phyloP scores from a whole-genome alignment of 1,140 invertebrate species.

The Helicorthomorpha holstii region DNA sequence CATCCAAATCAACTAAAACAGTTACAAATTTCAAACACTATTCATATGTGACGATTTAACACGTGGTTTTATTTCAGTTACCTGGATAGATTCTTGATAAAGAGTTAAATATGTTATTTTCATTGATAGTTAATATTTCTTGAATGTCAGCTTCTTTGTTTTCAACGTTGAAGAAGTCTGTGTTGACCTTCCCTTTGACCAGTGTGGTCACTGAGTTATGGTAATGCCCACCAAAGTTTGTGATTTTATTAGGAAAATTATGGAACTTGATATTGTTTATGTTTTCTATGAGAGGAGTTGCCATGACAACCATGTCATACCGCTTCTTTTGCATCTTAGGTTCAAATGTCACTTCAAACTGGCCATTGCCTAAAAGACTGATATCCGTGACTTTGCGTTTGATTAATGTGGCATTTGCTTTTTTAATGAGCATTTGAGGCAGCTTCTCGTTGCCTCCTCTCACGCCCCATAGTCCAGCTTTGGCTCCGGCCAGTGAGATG shows the following conservation, averaged over 20 bases:
- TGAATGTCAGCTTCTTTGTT: constrained; percentile 13
- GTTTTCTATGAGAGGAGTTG: constrained; percentile 33
- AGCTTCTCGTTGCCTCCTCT: constrained; percentile 42
- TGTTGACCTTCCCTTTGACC: constrained; percentile 33
- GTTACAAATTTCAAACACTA: no score
- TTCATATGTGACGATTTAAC: no score
- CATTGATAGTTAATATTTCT: constrained; percentile 32
- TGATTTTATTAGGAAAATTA: constrained; percentile 22
- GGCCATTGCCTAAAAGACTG: constrained; percentile 14
- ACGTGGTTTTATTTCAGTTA: no score
- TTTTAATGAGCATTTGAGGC: constrained; percentile 26
- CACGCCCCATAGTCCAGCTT: constrained; percentile 37
- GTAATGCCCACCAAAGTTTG: constrained; percentile 22
- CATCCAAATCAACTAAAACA: constrained; percentile 7
- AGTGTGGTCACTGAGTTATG: constrained; percentile 40
- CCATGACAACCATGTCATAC: constrained; percentile 43
- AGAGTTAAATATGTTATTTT: constrained; percentile 25
- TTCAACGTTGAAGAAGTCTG: constrained; percentile 27
- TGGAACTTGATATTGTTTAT: constrained; percentile 26
- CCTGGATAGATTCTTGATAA: constrained; percentile 20
- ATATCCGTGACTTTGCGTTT: constrained; percentile 21
- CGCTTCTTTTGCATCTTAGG: neutral
- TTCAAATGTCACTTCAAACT: constrained; percentile 5
- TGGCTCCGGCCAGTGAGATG: constrained; percentile 38
- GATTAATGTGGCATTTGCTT: constrained; percentile 27